Conservation (phyloP, 2,113 vertebrate species). For the Phrynosoma blainvillii region DNA sequence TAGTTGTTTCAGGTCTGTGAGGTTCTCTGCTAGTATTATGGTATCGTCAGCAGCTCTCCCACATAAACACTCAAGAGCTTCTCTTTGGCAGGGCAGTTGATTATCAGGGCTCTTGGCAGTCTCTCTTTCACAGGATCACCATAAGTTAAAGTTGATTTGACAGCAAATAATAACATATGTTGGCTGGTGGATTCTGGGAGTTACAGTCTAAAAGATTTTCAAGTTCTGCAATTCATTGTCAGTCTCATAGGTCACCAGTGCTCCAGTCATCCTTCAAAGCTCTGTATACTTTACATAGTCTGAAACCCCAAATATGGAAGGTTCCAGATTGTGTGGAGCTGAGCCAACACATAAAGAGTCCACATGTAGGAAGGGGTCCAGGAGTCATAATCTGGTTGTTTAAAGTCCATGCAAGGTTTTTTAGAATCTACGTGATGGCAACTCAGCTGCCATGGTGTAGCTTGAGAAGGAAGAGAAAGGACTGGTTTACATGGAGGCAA, state of each 20-base stretch:
- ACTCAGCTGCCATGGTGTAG: not conserved
- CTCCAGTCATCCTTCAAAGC: not conserved
- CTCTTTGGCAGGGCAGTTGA: too few species aligned
- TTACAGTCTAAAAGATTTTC: too few species aligned
- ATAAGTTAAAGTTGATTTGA: too few species aligned
- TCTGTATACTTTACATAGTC: too few species aligned
- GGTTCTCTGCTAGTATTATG: too few species aligned
- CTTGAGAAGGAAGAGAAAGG: constrained; percentile 13
- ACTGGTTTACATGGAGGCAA: constrained; percentile 2
- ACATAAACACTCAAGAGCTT: not conserved
- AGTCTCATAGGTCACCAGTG: not conserved
- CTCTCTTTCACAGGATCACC: not conserved
- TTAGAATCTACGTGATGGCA: constrained; percentile 29
- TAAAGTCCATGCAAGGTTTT: constrained; percentile 6
- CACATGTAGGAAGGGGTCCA: not conserved
- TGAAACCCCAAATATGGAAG: not conserved
- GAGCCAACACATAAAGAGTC: not conserved
- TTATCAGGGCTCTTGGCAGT: not conserved
- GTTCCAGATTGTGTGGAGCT: not conserved
- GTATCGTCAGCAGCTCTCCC: not conserved
- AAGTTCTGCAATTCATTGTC: too few species aligned
- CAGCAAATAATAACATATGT: too few species aligned
- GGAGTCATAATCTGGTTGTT: not conserved
- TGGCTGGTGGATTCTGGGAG: too few species aligned
- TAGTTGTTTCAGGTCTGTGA: not conserved